Evolutionary conservation across 1,140 invertebrate genomes (phyloP), one percentile per base, ranked within the genome.

Genomic region (Battus philenor): DNA sequence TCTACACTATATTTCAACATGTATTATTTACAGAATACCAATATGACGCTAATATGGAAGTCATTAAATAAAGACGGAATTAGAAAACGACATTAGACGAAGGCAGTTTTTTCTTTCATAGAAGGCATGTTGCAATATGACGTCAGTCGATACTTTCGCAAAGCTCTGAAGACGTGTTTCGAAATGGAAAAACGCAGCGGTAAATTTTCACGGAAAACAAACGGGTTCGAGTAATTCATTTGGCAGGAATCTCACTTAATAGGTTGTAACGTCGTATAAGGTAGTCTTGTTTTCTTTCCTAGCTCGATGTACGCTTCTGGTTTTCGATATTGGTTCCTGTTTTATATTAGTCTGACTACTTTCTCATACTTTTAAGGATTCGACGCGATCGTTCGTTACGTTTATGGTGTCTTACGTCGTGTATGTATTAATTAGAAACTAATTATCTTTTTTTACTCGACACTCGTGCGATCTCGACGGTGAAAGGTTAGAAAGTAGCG

Each of bases 251-350:
- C 32, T 20, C 2, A 20, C 2, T 20, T 20, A 3, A 20, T 20
- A 20, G 18, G 13, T 33, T 9, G 7, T 4, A 18, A 29, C 26
- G 2, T 10, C 33, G 20, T 20, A 36, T 36, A 36, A 11, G 17
- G 33, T 9, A 36, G 15, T 33, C 32, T 36, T 22, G 33, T 6
- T 36, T 36, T 34, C 32, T 18, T 36, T 36, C 33, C 33, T 36
- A 16, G 17, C 33, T 36, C 26, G 4, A 10, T 9, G 11, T 3
- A n/a, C n/a, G 9, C n/a, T 7, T 16, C 31, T 1, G 15, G 32
- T 33, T 33, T 32, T 18, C 32, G 9, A n/a, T n/a, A n/a, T n/a
- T n/a, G n/a, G n/a, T n/a, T n/a, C 33, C 12, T 9, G 33, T 36
- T 22, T 20, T 7, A 5, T 17, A 34, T 22, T 36, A 22, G 17